phyloP scores from a whole-genome alignment of 2,797 vertebrate genomes.

The Prionace glauca region DNA sequence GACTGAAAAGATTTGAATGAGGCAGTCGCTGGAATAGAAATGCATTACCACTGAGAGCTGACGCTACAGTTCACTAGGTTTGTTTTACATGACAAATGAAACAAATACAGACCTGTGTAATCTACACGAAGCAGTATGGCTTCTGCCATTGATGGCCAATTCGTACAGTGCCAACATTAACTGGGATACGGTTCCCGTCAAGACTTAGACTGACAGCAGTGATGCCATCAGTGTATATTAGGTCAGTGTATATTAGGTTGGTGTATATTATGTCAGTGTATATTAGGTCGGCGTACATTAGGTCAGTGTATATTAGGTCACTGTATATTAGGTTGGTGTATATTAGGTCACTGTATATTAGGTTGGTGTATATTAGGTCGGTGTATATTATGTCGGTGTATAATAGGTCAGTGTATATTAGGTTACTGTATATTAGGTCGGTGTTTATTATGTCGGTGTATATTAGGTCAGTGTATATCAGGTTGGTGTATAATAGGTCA shows the following conservation, averaged over 20 bases:
- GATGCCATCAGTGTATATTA: not conserved
- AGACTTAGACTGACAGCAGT: not conserved
- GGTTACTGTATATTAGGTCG: no score
- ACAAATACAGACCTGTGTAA: not conserved
- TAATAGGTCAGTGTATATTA: no score
- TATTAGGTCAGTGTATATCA: no score
- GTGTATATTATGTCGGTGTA: no score
- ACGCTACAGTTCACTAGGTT: slow-evolving; percentile 33
- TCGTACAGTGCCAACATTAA: not conserved
- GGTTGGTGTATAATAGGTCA: no score
- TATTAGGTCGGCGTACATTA: no score
- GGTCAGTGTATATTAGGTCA: no score
- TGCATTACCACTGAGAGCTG: not conserved
- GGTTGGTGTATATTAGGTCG: no score
- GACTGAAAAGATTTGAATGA: slow-evolving; percentile 33
- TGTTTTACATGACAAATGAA: slow-evolving; percentile 27
- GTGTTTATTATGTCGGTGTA: no score
- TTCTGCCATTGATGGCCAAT: not conserved
- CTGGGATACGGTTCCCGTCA: not conserved
- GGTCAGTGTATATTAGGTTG: not conserved
- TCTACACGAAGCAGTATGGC: not conserved
- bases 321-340: no score
- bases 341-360: no score
- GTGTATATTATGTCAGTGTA: no score
- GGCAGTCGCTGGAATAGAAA: slow-evolving; percentile 19